phyloP scores from a whole-genome alignment of 2,113 vertebrate genomes.

The Tinamus guttatus region DNA sequence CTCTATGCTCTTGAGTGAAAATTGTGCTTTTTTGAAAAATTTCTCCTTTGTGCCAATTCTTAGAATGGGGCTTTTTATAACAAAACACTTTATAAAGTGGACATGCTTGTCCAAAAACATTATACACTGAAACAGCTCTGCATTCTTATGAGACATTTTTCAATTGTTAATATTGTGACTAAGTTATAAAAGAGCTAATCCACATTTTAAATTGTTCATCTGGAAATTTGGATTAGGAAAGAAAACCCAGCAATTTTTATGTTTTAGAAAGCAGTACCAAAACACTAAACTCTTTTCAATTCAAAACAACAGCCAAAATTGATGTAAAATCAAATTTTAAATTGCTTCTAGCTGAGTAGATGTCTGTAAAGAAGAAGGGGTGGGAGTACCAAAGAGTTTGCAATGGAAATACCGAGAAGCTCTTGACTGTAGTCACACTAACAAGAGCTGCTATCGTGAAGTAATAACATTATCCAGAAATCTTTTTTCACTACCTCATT shows the following conservation, averaged over 20 bases:
- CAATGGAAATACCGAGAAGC: slow-evolving; percentile 37
- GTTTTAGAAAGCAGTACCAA: slow-evolving; percentile 27
- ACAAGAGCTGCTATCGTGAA: slow-evolving; percentile 23
- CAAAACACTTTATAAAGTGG: background rate
- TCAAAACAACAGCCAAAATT: slow-evolving; percentile 10
- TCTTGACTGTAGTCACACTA: slow-evolving; percentile 19
- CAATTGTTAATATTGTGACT: slow-evolving; percentile 5
- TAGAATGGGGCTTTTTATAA: background rate
- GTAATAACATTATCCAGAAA: slow-evolving; percentile 45
- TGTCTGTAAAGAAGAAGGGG: background rate
- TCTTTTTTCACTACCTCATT: slow-evolving; percentile 54
- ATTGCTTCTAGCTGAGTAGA: slow-evolving; percentile 18
- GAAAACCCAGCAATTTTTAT: slow-evolving; percentile 5
- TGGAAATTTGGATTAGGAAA: slow-evolving; percentile 34
- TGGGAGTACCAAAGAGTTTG: slow-evolving; percentile 25
- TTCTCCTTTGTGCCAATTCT: background rate
- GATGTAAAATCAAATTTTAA: slow-evolving; percentile 37
- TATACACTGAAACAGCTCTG: background rate
- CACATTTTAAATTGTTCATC: slow-evolving; percentile 9
- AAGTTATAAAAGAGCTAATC: slow-evolving; percentile 26
- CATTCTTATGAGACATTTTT: background rate
- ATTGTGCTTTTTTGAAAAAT: background rate
- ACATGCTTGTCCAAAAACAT: background rate
- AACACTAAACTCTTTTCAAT: background rate
- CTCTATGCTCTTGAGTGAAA: background rate